Evolutionary conservation across 2,797 vertebrate genomes (phyloP).

Genomic region (Channallabes apus): DNA sequence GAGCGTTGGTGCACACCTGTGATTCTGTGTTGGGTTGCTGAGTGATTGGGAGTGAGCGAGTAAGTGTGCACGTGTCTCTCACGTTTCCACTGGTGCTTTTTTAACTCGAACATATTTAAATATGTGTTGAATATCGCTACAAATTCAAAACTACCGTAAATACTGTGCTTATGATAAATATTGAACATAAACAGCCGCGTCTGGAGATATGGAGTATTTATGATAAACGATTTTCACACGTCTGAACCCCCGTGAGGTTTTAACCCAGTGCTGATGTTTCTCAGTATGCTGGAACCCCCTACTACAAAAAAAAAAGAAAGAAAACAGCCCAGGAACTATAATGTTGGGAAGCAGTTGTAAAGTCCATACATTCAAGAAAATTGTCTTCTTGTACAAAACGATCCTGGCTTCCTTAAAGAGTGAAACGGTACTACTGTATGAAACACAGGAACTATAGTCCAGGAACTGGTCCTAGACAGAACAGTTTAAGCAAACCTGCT

Average conservation of each 20-base stretch:
- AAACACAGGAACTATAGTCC: not conserved
- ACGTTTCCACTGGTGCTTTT: constrained; percentile 34
- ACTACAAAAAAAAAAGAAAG: too few species aligned
- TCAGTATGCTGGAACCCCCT: not conserved
- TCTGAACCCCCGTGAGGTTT: not conserved
- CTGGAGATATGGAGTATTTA: too few species aligned
- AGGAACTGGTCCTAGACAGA: not conserved
- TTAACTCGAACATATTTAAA: not conserved
- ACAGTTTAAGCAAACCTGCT: not conserved
- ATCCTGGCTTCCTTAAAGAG: not conserved
- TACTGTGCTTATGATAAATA: not conserved
- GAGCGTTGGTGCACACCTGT: constrained; percentile 20
- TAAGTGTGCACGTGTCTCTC: constrained; percentile 36
- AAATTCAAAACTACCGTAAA: not conserved
- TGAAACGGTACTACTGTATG: too few species aligned
- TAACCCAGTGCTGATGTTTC: not conserved
- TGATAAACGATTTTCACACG: not conserved
- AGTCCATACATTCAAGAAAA: not conserved
- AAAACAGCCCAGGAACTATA: not conserved
- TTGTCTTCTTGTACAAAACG: not conserved
- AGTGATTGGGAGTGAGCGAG: not conserved
- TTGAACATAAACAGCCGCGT: too few species aligned
- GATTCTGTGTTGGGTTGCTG: constrained; percentile 16
- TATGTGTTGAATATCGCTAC: not conserved
- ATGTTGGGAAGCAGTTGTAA: not conserved